A percentile compares a stretch with the other conserved stretches of the same genome.
Conservation (phyloP, 2,888 invertebrate species). For the Deilephila porcellus region DNA sequence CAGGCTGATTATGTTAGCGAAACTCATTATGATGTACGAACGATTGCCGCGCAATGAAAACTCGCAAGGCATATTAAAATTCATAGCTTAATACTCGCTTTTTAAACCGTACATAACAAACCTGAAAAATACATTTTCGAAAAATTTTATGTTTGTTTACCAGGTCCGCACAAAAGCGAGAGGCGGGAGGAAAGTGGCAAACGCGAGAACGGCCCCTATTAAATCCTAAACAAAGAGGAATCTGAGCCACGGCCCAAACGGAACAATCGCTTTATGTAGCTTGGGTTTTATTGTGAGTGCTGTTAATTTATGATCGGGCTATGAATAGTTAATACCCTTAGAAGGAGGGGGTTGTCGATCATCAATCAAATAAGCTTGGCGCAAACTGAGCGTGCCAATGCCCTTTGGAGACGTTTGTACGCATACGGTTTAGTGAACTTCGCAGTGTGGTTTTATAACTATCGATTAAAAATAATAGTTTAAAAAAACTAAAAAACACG, state of each 20-base stretch:
- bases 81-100: background rate
- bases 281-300: slow-evolving; percentile 35
- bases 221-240: slow-evolving; percentile 25
- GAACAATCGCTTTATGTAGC: slow-evolving; percentile 31
- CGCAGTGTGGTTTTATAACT: no score
- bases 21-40: background rate
- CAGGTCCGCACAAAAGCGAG: background rate
- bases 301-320: slow-evolving; percentile 37
- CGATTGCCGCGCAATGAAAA: background rate
- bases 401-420: background rate
- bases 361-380: slow-evolving; percentile 28
- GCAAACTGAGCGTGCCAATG: background rate
- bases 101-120: background rate
- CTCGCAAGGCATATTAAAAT: background rate
- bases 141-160: slow-evolving; percentile 22
- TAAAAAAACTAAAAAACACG: no score
- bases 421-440: background rate
- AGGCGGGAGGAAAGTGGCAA: background rate
- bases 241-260: background rate
- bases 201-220: background rate
- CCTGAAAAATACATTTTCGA: slow-evolving; percentile 12
- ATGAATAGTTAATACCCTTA: slow-evolving; percentile 32
- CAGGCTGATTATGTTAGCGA: background rate
- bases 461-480: no score
- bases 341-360: background rate